phyloP scores from a whole-genome alignment of 2,797 vertebrate species.

The Knipowitschia caucasica region DNA sequence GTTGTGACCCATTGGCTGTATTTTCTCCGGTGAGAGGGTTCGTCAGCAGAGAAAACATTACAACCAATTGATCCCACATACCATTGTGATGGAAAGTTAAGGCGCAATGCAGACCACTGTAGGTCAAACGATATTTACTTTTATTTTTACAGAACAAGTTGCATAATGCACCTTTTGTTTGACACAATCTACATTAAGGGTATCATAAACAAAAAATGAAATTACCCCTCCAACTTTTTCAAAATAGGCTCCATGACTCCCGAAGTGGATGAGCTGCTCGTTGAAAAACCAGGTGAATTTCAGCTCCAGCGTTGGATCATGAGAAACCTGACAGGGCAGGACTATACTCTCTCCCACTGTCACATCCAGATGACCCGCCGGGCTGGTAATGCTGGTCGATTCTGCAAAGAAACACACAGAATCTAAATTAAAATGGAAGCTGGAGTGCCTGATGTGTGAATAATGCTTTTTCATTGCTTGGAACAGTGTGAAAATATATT shows the following conservation, averaged over 20 bases:
- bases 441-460: not conserved
- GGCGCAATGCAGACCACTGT: no score
- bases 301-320: slow-evolving; percentile 88
- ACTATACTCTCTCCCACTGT: slow-evolving; percentile 93
- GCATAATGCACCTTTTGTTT: no score
- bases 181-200: no score
- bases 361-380: slow-evolving; percentile 89
- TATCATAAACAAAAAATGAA: slow-evolving; percentile 19
- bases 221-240: slow-evolving; percentile 94
- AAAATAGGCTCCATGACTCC: slow-evolving; percentile 88
- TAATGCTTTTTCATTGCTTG: slow-evolving; percentile 1
- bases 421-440: slow-evolving; percentile 8
- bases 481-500: slow-evolving; percentile 25
- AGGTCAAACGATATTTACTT: no score
- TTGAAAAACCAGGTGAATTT: slow-evolving; percentile 94
- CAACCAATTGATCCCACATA: no score
- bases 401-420: slow-evolving; percentile 66
- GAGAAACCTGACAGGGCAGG: slow-evolving; percentile 90
- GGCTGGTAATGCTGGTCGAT: slow-evolving; percentile 85
- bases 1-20: no score
- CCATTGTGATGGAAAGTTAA: no score
- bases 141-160: no score
- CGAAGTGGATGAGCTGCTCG: slow-evolving; percentile 89
- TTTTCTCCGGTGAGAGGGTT: no score
- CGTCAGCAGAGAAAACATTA: no score